Evolutionary conservation across 2,113 vertebrate genomes (phyloP).

Genomic region (Physeter macrocephalus): DNA sequence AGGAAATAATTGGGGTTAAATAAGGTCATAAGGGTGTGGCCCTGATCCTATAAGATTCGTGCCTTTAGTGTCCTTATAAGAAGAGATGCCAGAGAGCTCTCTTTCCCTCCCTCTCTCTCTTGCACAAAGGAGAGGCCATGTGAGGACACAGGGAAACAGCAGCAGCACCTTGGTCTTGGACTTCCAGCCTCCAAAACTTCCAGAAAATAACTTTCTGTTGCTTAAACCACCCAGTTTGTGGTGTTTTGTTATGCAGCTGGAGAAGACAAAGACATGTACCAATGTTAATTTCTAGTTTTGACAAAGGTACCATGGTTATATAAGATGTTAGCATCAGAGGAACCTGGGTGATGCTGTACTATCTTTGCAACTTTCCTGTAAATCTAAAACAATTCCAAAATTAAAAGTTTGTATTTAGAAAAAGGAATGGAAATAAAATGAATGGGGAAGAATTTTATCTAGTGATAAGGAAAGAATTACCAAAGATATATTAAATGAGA

Average conservation of each 20-base stretch:
- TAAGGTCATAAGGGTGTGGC: neutral
- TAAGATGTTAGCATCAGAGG: neutral
- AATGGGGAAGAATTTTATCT: neutral
- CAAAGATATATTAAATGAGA: neutral
- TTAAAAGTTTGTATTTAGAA: neutral
- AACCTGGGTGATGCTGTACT: neutral
- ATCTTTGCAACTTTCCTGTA: neutral
- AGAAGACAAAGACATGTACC: neutral
- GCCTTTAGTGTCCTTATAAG: neutral
- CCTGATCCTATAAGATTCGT: neutral
- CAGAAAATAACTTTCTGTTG: neutral
- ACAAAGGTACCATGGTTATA: neutral
- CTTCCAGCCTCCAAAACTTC: neutral
- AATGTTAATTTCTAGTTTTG: neutral
- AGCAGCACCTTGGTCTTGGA: neutral
- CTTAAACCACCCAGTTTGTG: neutral
- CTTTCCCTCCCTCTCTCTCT: neutral
- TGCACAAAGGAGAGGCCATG: neutral
- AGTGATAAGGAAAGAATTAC: neutral
- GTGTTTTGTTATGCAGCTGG: neutral
- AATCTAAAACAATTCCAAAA: neutral
- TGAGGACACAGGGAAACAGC: neutral
- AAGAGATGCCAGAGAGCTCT: neutral
- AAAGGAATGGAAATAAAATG: neutral
- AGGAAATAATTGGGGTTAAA: neutral